phyloP scores from a whole-genome alignment of 2,888 invertebrate species.

The Chymomyza caudatula region DNA sequence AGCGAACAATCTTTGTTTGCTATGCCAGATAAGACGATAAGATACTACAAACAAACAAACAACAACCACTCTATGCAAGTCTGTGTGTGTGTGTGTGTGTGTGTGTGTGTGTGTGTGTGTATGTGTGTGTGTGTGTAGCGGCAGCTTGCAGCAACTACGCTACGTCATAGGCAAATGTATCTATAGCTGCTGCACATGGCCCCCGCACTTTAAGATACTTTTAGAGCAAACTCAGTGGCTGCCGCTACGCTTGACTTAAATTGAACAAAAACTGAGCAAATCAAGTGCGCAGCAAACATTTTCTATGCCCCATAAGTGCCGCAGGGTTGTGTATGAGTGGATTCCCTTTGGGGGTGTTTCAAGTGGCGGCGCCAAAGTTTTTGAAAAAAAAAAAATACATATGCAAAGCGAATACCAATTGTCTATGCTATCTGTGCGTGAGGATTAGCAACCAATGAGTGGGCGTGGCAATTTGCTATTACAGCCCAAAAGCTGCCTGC shows the following conservation, averaged over 20 bases:
- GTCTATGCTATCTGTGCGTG: not conserved
- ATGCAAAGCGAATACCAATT: constrained; percentile 7
- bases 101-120: not conserved
- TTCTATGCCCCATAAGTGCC: constrained; percentile 18
- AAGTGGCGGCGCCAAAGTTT: constrained; percentile 61
- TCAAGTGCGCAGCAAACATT: constrained; percentile 20
- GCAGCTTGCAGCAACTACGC: not conserved
- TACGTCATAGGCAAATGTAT: constrained; percentile 9
- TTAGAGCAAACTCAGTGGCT: not conserved
- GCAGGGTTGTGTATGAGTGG: not conserved
- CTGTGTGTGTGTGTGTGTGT: not conserved
- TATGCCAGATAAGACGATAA: constrained; percentile 63
- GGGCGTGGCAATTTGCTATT: not conserved
- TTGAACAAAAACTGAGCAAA: constrained; percentile 30
- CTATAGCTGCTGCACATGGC: constrained; percentile 30
- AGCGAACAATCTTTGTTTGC: constrained; percentile 38
- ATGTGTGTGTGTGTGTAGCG: not conserved
- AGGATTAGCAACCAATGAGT: not conserved
- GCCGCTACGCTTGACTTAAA: constrained; percentile 38
- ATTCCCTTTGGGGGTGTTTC: constrained; percentile 20
- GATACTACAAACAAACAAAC: constrained; percentile 39
- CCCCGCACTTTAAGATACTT: constrained; percentile 46
- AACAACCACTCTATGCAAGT: constrained; percentile 11
- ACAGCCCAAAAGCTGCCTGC: not conserved
- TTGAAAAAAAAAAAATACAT: constrained; percentile 11